Conservation (phyloP, 2,888 invertebrate species). For the Herminia tarsipennalis region DNA sequence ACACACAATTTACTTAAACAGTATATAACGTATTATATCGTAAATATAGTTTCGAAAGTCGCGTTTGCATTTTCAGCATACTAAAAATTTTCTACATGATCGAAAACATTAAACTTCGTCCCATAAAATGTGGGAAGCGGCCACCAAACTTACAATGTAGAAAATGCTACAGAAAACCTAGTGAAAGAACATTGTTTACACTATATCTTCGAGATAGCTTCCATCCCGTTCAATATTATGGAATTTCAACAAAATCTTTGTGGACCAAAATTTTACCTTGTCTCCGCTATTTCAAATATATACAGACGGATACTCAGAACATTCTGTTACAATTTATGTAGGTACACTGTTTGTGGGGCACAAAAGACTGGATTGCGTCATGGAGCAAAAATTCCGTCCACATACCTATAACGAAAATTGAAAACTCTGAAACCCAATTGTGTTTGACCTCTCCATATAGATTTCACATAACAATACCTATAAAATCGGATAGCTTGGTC, state of each 20-base stretch:
- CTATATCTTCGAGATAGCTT: conserved; percentile 41
- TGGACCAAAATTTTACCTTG: conserved; percentile 20
- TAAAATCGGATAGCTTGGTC: no score
- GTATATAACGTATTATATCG: no score
- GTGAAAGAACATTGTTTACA: conserved; percentile 43
- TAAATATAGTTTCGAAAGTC: no score
- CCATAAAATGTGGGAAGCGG: conserved; percentile 39
- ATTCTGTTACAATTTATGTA: conserved; percentile 10
- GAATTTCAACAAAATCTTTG: conserved; percentile 37
- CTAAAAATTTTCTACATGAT: conserved; percentile 2
- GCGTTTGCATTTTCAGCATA: no score
- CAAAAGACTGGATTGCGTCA: no score
- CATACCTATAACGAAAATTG: no score
- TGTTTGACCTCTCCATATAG: no score
- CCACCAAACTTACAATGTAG: conserved; percentile 36
- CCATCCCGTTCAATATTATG: conserved; percentile 36
- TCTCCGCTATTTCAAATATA: conserved; percentile 11
- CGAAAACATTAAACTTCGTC: conserved; percentile 14
- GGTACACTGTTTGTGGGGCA: no score
- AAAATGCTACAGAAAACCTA: conserved; percentile 28
- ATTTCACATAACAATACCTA: no score
- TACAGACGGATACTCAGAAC: conserved; percentile 4
- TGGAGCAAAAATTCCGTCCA: no score
- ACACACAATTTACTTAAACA: no score
- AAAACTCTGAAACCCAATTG: no score